Conservation (phyloP, 2,888 invertebrate species). For the Mycalesis mineus region DNA sequence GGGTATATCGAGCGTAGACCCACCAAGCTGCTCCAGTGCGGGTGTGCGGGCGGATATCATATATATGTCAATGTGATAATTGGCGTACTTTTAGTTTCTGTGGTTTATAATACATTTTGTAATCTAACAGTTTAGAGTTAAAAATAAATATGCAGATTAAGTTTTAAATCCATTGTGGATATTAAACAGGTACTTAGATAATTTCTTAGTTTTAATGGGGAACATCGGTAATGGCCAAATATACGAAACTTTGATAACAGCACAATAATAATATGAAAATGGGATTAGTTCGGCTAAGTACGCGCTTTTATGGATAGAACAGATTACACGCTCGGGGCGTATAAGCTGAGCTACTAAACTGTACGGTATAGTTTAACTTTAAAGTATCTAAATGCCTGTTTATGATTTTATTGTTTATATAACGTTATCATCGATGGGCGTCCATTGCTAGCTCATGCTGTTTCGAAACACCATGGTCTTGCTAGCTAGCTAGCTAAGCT, state of each 20-base stretch:
- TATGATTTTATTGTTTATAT: background rate
- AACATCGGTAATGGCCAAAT: constrained; percentile 16
- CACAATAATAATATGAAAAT: constrained; percentile 31
- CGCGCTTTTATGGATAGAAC: constrained; percentile 19
- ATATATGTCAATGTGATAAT: too few relatives aligned
- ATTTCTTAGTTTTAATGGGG: constrained; percentile 19
- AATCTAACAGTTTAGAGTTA: background rate
- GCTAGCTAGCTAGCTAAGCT: too few relatives aligned
- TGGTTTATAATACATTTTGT: too few relatives aligned
- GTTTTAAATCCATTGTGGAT: background rate
- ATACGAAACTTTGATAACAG: constrained; percentile 28
- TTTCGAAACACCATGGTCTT: too few relatives aligned
- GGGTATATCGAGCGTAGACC: too few relatives aligned
- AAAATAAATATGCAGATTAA: background rate
- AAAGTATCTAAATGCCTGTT: background rate
- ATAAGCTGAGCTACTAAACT: constrained; percentile 18
- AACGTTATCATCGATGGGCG: too few relatives aligned
- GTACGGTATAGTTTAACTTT: background rate
- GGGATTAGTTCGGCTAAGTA: constrained; percentile 29
- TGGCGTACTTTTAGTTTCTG: too few relatives aligned
- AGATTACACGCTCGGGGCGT: constrained; percentile 32
- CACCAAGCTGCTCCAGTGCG: too few relatives aligned
- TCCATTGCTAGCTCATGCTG: too few relatives aligned
- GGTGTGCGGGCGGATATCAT: too few relatives aligned
- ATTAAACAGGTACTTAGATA: constrained; percentile 8